Evolutionary conservation across 2,888 invertebrate genomes (phyloP), one percentile per base, ranked within the genome.

Genomic region (Sinhomidia bicolor): DNA sequence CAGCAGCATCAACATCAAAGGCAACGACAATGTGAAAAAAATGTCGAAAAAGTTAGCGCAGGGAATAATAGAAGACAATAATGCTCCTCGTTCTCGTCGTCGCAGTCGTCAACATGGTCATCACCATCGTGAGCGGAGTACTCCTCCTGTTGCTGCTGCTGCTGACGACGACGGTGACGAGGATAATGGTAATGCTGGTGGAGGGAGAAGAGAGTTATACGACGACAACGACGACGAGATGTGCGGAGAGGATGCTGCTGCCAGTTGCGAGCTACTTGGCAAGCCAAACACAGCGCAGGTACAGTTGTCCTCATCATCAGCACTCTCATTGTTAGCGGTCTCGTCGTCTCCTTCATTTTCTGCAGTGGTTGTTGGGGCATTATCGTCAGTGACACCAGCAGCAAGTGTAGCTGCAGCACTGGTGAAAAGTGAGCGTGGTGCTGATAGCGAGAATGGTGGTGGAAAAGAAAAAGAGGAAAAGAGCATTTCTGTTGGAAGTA

Each of bases 191-290:
- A 32, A 71, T 23, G 47, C 44, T 23, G 47, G 12, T 78, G 47
- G 60, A 54, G 12, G 36, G 4, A 60, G 41, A 54, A 32, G 23
- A 54, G 74, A 74, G 74, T 74, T 47, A 74, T 26, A 47, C 74
- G 62, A 79, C 20, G 76, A 62, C 54, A 17, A 68, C 74, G 41
- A 51, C 26, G 65, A 62, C 44, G 78, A 85, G 76, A 76, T 84
- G 84, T 54, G 84, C 78, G 29, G 23, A 85, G 80, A 54, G 68
- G 78, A 76, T n/a, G n/a, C n/a, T 74, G 78, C 51, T 60, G 71
- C 57, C 87, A 87, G 87, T 87, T 71, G 57, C n/a, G 80, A 81
- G 82, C 57, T 80, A 81, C 71, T 82, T 76, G 71, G 23, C 17
- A 32, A 74, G 20, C 51, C 81, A 29, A 29, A 26, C 81, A 62